phyloP scores from a whole-genome alignment of 2,888 invertebrate species.

The Cremastinae sp. region DNA sequence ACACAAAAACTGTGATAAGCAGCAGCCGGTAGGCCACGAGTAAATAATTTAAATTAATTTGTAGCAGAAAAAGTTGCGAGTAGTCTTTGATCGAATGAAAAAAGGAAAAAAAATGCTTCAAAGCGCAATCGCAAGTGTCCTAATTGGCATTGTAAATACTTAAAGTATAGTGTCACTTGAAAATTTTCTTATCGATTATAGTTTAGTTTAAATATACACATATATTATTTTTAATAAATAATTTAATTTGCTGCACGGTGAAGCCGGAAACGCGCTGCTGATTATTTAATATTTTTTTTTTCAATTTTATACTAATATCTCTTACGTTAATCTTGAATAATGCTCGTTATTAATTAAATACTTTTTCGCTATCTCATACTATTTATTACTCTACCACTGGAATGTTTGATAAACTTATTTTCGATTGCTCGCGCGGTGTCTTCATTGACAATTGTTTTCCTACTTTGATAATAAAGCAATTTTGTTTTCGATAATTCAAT shows the following conservation, averaged over 20 bases:
- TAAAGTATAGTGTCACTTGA: too few relatives aligned
- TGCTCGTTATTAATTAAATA: background rate
- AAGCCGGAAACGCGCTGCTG: conserved; percentile 55
- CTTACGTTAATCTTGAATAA: too few relatives aligned
- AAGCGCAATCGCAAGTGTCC: too few relatives aligned
- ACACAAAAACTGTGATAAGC: conserved; percentile 54
- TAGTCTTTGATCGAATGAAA: background rate
- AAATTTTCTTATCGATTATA: too few relatives aligned
- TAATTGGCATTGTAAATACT: conserved; percentile 1
- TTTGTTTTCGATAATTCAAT: conserved; percentile 44
- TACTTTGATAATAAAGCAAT: conserved; percentile 66
- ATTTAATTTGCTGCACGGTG: background rate
- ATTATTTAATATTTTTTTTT: conserved; percentile 52
- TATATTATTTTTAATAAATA: conserved; percentile 8
- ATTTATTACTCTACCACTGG: conserved; percentile 24
- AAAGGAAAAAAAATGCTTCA: background rate
- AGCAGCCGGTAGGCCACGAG: conserved; percentile 62
- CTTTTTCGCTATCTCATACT: background rate
- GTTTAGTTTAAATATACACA: too few relatives aligned
- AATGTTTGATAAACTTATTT: conserved; percentile 35
- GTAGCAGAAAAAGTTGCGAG: background rate
- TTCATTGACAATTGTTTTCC: conserved; percentile 70
- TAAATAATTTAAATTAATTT: background rate
- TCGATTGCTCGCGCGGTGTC: conserved; percentile 28
- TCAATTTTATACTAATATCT: conserved; percentile 28